Percentiles rank a stretch among this genome's conserved stretches.
phyloP scores from a whole-genome alignment of 2,113 vertebrate species.

The Caloenas nicobarica region DNA sequence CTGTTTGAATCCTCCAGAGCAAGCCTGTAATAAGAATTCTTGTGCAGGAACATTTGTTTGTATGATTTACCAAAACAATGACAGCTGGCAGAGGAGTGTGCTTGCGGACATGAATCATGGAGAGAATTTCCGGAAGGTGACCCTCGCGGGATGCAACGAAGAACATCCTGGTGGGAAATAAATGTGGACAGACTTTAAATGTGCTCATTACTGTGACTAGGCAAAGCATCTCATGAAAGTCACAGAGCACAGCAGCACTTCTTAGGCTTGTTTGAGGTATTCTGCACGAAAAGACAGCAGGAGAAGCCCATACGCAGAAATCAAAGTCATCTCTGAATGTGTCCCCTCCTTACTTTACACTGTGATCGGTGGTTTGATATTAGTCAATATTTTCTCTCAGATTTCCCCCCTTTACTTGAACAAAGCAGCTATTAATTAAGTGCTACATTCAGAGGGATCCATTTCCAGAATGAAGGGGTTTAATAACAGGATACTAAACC shows the following conservation, averaged over 20 bases:
- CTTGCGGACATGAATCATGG: constrained; percentile 95
- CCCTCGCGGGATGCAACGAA: constrained; percentile 95
- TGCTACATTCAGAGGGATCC: background rate
- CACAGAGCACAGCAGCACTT: background rate
- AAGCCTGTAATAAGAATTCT: background rate
- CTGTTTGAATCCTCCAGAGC: constrained; percentile 7
- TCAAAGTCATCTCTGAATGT: background rate
- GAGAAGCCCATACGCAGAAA: background rate
- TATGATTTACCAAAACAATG: constrained; percentile 89
- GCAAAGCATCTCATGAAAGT: constrained; percentile 43
- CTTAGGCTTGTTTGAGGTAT: background rate
- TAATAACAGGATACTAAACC: background rate
- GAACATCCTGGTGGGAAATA: constrained; percentile 87
- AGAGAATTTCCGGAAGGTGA: constrained; percentile 94
- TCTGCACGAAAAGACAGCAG: background rate
- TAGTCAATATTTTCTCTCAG: background rate
- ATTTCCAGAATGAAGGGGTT: background rate
- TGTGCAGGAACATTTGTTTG: constrained; percentile 61
- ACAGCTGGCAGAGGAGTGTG: constrained; percentile 95
- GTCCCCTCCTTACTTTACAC: background rate
- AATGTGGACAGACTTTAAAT: constrained; percentile 66
- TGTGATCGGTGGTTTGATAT: background rate
- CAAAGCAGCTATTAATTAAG: background rate
- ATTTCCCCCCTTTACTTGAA: background rate
- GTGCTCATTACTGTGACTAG: constrained; percentile 57